These are phyloP conservation scores for Crax fasciolata DNA, from an alignment of 2,797 vertebrate genomes.

Conservation along the genomic window DNA sequence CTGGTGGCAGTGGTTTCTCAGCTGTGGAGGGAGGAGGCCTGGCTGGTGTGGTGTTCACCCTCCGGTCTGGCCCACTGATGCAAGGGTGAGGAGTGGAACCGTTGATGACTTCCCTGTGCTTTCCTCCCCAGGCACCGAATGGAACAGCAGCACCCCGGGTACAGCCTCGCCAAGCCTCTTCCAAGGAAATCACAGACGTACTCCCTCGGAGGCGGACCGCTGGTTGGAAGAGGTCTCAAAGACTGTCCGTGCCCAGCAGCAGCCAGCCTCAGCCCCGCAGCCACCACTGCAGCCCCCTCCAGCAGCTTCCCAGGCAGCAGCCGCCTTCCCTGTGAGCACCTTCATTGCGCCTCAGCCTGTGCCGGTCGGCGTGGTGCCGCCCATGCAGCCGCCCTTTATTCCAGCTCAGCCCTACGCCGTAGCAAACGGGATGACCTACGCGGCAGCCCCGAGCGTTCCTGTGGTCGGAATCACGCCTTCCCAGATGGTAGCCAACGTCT, in stretches of 20 bases:
- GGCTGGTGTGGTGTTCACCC: not conserved
- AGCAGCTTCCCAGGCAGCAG: conserved; percentile 78
- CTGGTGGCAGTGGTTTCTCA: not conserved
- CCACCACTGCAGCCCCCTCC: conserved; percentile 80
- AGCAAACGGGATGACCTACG: conserved; percentile 91
- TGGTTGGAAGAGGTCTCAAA: conserved; percentile 98
- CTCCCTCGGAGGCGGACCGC: conserved; percentile 96
- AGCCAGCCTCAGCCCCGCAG: conserved; percentile 65
- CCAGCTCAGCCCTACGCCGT: conserved; percentile 87
- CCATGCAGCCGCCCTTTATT: conserved; percentile 90
- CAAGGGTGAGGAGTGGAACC: not conserved
- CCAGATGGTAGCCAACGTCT: conserved; percentile 97
- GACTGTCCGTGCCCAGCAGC: conserved; percentile 89
- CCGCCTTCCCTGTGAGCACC: conserved; percentile 83
- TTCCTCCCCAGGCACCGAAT: conserved; percentile 81
- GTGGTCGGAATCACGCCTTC: conserved; percentile 97
- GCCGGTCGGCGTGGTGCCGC: conserved; percentile 87
- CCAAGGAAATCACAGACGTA: conserved; percentile 90
- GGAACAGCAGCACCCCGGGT: conserved; percentile 79
- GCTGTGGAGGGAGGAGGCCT: not conserved
- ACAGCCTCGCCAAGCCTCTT: conserved; percentile 76
- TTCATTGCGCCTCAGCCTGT: conserved; percentile 87
- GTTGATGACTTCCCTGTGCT: not conserved
- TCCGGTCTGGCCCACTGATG: not conserved
- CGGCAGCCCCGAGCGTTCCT: conserved; percentile 89